A percentile compares a stretch with the other conserved stretches of the same genome.
Conservation (phyloP, 2,888 invertebrate species). For the Apamea monoglypha region DNA sequence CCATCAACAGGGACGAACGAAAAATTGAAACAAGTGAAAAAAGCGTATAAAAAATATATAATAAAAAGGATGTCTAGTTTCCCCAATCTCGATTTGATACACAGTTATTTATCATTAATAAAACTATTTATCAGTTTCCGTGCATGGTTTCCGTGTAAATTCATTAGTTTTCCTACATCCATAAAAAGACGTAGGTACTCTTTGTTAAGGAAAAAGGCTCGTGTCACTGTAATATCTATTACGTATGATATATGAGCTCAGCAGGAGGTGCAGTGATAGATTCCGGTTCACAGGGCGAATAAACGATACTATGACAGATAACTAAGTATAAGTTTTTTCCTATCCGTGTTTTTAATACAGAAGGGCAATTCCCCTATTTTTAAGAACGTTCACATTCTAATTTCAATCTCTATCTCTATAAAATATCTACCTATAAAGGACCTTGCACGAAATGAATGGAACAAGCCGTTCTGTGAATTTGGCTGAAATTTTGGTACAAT, state of each 20-base stretch:
- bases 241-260: conserved; percentile 45
- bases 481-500: too few relatives aligned
- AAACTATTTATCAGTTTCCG: background rate
- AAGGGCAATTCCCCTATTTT: background rate
- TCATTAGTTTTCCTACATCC: conserved; percentile 18
- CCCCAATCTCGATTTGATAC: background rate
- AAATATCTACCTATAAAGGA: background rate
- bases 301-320: conserved; percentile 17
- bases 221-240: conserved; percentile 31
- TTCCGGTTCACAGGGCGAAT: conserved; percentile 22
- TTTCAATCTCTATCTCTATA: background rate
- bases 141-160: background rate
- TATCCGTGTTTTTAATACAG: background rate
- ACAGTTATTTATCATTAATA: background rate
- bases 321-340: background rate
- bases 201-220: conserved; percentile 14
- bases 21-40: background rate
- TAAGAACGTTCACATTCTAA: background rate
- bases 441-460: too few relatives aligned
- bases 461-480: too few relatives aligned
- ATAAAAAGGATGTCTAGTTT: background rate
- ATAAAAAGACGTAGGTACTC: conserved; percentile 15
- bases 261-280: conserved; percentile 44
- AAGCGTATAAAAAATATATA: background rate
- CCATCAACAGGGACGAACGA: background rate